phyloP scores from a whole-genome alignment of 2,797 vertebrate genomes.

The Cacajao melanocephalus region DNA sequence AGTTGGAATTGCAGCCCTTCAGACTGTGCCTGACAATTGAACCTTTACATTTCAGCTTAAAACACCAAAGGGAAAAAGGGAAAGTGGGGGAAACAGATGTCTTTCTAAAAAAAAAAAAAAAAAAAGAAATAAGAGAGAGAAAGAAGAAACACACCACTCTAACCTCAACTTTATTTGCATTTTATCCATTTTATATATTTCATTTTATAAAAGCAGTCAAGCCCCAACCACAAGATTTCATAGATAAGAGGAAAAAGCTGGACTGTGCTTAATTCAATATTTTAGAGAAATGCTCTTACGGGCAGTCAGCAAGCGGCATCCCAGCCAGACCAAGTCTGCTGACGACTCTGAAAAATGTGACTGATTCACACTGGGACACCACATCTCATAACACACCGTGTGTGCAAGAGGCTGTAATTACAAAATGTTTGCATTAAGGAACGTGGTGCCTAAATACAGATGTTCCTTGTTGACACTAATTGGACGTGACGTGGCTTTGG shows the following conservation, averaged over 20 bases:
- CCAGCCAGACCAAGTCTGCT: constrained; percentile 87
- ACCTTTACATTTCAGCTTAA: constrained; percentile 77
- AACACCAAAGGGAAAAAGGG: constrained; percentile 29
- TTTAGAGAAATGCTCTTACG: constrained; percentile 85
- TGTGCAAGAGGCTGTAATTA: constrained; percentile 87
- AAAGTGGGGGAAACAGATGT: constrained; percentile 78
- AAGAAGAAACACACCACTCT: constrained; percentile 62
- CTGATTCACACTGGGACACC: constrained; percentile 88
- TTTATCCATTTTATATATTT: constrained; percentile 84
- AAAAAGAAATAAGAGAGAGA: not conserved
- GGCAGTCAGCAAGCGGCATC: constrained; percentile 83
- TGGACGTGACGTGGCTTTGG: constrained; percentile 89
- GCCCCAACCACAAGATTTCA: constrained; percentile 88
- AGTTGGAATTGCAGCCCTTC: constrained; percentile 68
- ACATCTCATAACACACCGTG: constrained; percentile 86
- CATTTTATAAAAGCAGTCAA: constrained; percentile 87
- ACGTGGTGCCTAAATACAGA: constrained; percentile 88
- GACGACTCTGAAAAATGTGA: constrained; percentile 89
- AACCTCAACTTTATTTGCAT: constrained; percentile 85
- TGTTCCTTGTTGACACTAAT: constrained; percentile 89
- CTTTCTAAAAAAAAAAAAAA: constrained; percentile 48
- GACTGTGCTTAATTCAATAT: constrained; percentile 89
- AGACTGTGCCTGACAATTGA: constrained; percentile 75
- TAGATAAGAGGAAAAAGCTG: constrained; percentile 88
- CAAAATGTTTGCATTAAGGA: constrained; percentile 89